Base-by-base conservation (phyloP, 1,140 invertebrate genomes). In the Drosophila willistoni region DNA sequence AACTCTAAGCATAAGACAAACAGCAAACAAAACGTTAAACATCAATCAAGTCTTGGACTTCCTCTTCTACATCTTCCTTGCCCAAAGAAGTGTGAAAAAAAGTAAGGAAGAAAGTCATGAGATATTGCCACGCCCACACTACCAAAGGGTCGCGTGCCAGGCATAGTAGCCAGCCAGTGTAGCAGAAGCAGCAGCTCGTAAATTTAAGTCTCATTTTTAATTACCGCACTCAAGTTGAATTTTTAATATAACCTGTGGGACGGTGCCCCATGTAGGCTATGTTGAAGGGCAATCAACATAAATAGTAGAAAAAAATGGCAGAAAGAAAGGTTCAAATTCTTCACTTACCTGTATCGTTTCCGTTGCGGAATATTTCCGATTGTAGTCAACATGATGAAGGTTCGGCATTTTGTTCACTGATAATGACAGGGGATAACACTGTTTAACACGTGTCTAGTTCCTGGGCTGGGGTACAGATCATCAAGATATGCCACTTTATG, bases 311-410 rank as follows among this genome's bases (percentile, higher is more conserved):
- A 17, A 29, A 17, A 33, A 25, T 41, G 54, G 3, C 4, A 57
- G n/a, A 61, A 41, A 33, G 57, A 47, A 29, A 55, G 44, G 36
- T 34, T 44, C 10, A 33, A 47, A 47, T 14, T 19, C 25, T 22
- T 62, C 72, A 81, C 90, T 92, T 81, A 92, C 91, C 91, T 92
- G 91, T 81, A 92, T 92, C 71, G 91, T 92, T 92, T 92, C 91
- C 86, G 90, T 91, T 62, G 91, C 91, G 78, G 91, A 90, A 81
- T 92, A 92, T 77, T 92, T 92, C 74, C 91, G 91, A 80, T 92
- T 92, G 68, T 91, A 91, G 76, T 91, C 90, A 42, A 91, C 87
- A 81, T 90, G 87, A 78, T 90, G 86, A 67, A 89, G 82, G 78
- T 91, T 91, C 77, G 90, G 90, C 90, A 91, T 91, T 61, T 85